These are phyloP conservation scores for Eristalinus aeneus DNA, from an alignment of 2,888 invertebrate species.

Conservation along the genomic window DNA sequence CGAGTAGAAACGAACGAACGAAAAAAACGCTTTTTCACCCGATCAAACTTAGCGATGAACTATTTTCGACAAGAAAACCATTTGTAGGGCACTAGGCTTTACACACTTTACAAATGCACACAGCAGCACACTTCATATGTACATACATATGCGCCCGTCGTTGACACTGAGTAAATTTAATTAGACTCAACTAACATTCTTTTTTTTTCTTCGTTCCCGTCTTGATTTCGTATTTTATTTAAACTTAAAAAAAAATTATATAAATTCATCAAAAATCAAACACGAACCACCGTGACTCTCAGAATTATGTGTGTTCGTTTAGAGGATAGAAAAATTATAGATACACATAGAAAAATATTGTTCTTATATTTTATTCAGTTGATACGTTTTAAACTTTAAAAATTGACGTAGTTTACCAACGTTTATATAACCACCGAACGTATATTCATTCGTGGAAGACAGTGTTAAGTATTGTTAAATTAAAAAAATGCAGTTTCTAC, in stretches of 20 bases:
- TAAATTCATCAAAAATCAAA: constrained; percentile 30
- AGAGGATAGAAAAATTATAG: constrained; percentile 35
- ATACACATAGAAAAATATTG: constrained; percentile 61
- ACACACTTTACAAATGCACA: constrained; percentile 69
- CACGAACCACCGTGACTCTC: constrained; percentile 63
- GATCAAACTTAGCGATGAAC: constrained; percentile 66
- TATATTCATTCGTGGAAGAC: constrained; percentile 30
- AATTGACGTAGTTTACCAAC: constrained; percentile 35
- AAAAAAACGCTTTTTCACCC: constrained; percentile 51
- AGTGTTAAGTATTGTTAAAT: not conserved
- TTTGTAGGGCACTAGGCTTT: constrained; percentile 71
- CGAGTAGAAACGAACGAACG: not conserved
- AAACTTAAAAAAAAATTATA: constrained; percentile 29
- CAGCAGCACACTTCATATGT: constrained; percentile 63
- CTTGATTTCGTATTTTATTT: constrained; percentile 31
- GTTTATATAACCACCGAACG: constrained; percentile 62
- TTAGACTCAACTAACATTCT: constrained; percentile 63
- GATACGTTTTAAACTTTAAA: constrained; percentile 45
- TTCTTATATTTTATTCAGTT: constrained; percentile 57
- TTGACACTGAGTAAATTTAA: constrained; percentile 71
- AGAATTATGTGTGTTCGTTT: constrained; percentile 57
- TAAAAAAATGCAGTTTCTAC: constrained; percentile 37
- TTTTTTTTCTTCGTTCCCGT: constrained; percentile 34
- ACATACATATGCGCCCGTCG: constrained; percentile 59
- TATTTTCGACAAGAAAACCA: constrained; percentile 68